Conservation (phyloP, 2,113 vertebrate genomes). For the Galbula dea region DNA sequence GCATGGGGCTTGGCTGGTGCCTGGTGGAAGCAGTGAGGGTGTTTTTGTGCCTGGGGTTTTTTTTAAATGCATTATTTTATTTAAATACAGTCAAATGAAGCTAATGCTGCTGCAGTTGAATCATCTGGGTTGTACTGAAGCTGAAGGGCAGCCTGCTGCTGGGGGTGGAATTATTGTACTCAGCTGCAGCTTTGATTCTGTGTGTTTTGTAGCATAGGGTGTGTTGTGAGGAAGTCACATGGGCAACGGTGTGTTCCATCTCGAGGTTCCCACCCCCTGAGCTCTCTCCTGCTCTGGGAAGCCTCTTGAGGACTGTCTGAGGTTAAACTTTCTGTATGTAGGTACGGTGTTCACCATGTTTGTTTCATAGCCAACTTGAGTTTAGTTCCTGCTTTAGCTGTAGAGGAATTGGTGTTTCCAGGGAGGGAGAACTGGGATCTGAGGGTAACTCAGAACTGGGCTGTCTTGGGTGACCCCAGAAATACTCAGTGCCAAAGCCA, state of each 20-base stretch:
- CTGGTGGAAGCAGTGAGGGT: background rate
- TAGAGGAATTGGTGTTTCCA: background rate
- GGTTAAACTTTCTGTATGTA: background rate
- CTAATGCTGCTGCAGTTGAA: background rate
- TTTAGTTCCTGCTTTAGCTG: background rate
- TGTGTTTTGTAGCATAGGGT: background rate
- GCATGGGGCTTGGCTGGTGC: fast-evolving
- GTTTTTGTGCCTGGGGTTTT: background rate
- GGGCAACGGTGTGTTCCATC: fast-evolving
- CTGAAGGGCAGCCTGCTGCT: background rate
- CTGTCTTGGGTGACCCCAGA: background rate
- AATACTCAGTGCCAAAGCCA: background rate
- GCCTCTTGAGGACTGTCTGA: background rate
- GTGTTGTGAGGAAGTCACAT: background rate
- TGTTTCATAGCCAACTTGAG: background rate
- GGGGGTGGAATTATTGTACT: background rate
- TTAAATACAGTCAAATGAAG: constrained; percentile 54
- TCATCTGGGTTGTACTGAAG: background rate
- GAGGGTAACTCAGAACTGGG: fast-evolving
- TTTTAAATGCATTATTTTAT: constrained; percentile 12
- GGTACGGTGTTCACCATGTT: background rate
- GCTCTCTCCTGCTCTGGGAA: background rate
- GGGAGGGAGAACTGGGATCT: background rate
- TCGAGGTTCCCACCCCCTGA: background rate
- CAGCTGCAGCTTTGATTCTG: background rate